Base-by-base conservation (phyloP, 2,888 invertebrate species). In the Liodrosophila aerea region DNA sequence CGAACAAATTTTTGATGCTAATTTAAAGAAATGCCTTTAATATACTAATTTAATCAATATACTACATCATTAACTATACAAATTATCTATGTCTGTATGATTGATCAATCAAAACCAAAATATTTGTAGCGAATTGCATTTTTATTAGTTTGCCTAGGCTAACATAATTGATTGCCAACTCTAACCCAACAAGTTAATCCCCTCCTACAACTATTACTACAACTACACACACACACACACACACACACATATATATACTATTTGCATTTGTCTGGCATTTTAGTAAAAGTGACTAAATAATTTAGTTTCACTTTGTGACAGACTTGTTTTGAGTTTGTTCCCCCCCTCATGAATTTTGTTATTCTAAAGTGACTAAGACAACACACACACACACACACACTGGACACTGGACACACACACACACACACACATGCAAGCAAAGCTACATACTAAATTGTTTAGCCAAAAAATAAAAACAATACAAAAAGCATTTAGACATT, bases 181-280 rank as follows among this genome's bases (percentile, higher is more conserved):
- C 22, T n/a, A n/a, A n/a, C 22, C 22, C 7, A 37, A 15, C 8
- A n/a, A n/a, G n/a, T n/a, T n/a, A 22, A 22, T 5, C 22, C 22
- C 22, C 22, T 5, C 5, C 22, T 22, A n/a, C n/a, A n/a, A n/a
- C n/a, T n/a, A n/a, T n/a, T n/a, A n/a, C n/a, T n/a, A n/a, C n/a
- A n/a, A n/a, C 22, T 5, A 5, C 22, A 27, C 34, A 29, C 27
- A 50, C n/a, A 39, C 16, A 30, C 29, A 49, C 9, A 39, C 12
- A 12, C 7, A 46, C 22, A 22, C 5, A 22, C 22, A 22, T 22
- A 22, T 3, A 8, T 2, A 22, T 22, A 22, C 22, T 50, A 22
- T 54, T 73, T 73, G 69, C 73, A 72, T 69, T 68, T 68, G 65
- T 68, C 66, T 72, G 33, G 47, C 47, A 71, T 69, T 67, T 69